Conservation (phyloP, 2,797 vertebrate genomes). For the Podargus strigoides region DNA sequence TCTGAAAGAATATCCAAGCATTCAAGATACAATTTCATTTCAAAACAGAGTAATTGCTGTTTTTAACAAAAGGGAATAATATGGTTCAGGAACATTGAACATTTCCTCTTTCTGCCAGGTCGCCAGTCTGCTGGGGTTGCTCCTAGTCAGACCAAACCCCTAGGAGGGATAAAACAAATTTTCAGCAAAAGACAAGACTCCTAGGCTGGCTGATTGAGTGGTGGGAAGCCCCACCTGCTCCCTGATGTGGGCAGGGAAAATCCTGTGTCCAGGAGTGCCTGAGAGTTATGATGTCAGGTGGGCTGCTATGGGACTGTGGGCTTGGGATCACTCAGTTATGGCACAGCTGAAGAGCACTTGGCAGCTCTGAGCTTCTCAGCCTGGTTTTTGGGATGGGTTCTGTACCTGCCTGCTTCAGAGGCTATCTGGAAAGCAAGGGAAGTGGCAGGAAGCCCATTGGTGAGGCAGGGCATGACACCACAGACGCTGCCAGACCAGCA, state of each 20-base stretch:
- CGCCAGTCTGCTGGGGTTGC: neutral
- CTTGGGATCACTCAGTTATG: neutral
- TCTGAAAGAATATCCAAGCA: neutral
- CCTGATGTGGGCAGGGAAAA: neutral
- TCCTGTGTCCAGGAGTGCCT: fast-evolving
- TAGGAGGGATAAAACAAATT: neutral
- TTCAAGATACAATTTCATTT: neutral
- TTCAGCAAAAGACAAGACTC: neutral
- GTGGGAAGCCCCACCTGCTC: neutral
- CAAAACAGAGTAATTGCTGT: neutral
- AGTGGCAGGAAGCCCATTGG: neutral
- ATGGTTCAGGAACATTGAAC: neutral
- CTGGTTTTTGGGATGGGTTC: neutral
- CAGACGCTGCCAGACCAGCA: neutral
- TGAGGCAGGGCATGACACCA: neutral
- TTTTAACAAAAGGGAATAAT: neutral
- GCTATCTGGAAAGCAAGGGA: neutral
- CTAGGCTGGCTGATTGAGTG: neutral
- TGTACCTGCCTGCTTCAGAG: neutral
- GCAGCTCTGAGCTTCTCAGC: neutral
- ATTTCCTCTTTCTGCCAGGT: neutral
- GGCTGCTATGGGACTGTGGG: fast-evolving
- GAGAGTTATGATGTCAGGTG: neutral
- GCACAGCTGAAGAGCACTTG: neutral
- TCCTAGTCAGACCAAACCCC: neutral